These are phyloP conservation scores for Steinernema carpocapsae DNA, from an alignment of 2,888 invertebrate genomes.

Conservation along the genomic window DNA sequence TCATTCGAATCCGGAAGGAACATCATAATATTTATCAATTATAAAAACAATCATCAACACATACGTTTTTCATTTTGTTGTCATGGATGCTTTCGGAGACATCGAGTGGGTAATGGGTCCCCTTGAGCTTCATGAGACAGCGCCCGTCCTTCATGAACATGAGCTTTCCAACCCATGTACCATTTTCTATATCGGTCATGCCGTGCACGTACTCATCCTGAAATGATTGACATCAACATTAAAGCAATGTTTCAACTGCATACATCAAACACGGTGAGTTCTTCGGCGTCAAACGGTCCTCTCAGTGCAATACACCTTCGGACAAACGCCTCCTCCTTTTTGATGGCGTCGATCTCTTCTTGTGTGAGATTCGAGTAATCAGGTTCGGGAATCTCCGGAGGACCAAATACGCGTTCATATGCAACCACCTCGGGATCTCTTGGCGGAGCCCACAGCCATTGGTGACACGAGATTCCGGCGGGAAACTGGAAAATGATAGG, in stretches of 20 bases:
- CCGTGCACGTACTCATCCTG: constrained; percentile 32
- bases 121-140: constrained; percentile 9
- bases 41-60: neutral
- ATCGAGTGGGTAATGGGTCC: neutral
- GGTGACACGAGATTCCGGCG: neutral
- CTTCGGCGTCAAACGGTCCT: neutral
- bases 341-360: too few relatives aligned
- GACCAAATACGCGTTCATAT: neutral
- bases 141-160: constrained; percentile 29
- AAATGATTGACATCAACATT: neutral
- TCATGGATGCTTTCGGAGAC: neutral
- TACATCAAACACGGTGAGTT: constrained; percentile 8
- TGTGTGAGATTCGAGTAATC: too few relatives aligned
- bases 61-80: constrained; percentile 24
- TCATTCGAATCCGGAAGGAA: neutral
- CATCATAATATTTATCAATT: neutral
- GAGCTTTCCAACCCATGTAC: constrained; percentile 20
- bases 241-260: neutral
- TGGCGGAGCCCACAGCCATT: neutral
- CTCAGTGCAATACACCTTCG: too few relatives aligned
- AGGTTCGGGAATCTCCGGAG: too few relatives aligned
- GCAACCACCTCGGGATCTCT: neutral
- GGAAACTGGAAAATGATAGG: constrained; percentile 13
- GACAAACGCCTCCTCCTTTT: too few relatives aligned
- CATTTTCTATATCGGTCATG: neutral